phyloP scores from a whole-genome alignment of 2,113 vertebrate genomes.

The Mastomys natalensis region DNA sequence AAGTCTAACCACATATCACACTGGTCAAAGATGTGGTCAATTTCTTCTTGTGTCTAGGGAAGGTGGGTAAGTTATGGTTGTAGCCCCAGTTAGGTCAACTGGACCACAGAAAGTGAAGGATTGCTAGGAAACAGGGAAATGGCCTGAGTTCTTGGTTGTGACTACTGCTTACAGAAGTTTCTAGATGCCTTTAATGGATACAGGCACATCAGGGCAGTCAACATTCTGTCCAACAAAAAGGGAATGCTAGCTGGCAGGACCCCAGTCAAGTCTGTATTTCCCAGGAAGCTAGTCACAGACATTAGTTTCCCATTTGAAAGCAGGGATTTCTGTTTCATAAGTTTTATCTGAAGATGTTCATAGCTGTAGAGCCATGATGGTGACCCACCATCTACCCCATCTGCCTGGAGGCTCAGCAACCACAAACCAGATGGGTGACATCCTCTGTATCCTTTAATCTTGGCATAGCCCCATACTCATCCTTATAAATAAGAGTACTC shows the following conservation, averaged over 20 bases:
- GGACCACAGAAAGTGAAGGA: accelerated
- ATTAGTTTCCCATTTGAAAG: neutral
- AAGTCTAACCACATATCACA: neutral
- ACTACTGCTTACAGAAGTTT: neutral
- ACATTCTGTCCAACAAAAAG: neutral
- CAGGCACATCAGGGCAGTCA: no score
- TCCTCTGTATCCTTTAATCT: neutral
- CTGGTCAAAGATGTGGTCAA: neutral
- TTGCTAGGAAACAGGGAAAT: neutral
- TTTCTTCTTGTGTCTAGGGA: neutral
- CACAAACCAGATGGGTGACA: neutral
- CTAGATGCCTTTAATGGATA: neutral
- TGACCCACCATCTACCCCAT: neutral
- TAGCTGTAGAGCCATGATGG: neutral
- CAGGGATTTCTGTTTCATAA: accelerated
- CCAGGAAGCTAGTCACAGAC: neutral
- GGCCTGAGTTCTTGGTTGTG: neutral
- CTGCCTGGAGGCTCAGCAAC: neutral
- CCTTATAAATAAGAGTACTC: neutral
- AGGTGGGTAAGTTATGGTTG: neutral
- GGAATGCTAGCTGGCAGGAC: neutral
- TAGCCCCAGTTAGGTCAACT: neutral
- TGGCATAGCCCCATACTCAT: neutral
- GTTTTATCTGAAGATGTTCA: neutral
- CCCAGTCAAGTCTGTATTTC: neutral